A percentile compares a stretch with the other conserved stretches of the same genome.
phyloP scores from a whole-genome alignment of 2,888 invertebrate genomes.

The Nematopogon swammerdamellus region DNA sequence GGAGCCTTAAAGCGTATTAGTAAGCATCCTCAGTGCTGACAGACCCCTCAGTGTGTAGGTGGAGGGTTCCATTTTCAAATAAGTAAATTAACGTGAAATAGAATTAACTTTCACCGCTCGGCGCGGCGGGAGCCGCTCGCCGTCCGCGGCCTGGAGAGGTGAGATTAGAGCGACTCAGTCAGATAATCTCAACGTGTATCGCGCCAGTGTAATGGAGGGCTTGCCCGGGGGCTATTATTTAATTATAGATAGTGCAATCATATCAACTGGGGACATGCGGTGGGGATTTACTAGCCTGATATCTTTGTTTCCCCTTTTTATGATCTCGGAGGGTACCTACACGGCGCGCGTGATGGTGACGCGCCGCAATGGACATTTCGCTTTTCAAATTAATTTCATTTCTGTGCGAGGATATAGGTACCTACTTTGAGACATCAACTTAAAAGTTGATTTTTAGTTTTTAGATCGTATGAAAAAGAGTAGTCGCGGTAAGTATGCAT shows the following conservation, averaged over 20 bases:
- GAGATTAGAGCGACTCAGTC: slow-evolving; percentile 46
- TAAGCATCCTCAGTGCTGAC: no score
- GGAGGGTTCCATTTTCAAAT: slow-evolving; percentile 40
- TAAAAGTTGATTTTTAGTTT: no score
- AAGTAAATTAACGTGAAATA: slow-evolving; percentile 49
- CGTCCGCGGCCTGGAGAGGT: slow-evolving; percentile 14
- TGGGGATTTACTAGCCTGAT: background rate
- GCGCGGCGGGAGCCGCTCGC: no score
- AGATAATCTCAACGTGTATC: slow-evolving; percentile 52
- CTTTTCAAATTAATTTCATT: no score
- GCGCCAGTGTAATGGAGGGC: slow-evolving; percentile 38
- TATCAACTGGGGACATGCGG: background rate
- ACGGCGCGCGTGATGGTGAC: background rate
- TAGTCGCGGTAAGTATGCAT: no score
- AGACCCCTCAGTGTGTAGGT: slow-evolving; percentile 20
- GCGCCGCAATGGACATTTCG: background rate
- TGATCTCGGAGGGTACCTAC: background rate
- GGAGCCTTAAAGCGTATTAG: no score
- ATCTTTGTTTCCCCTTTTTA: background rate
- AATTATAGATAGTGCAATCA: slow-evolving; percentile 40
- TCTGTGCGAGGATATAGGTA: no score
- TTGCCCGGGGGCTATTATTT: slow-evolving; percentile 38
- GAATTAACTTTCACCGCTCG: slow-evolving; percentile 42
- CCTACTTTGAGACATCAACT: no score
- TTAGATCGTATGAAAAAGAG: no score